A percentile compares a stretch with the other conserved stretches of the same genome.
Conservation (phyloP, 2,113 vertebrate genomes). For the Morone chrysops region DNA sequence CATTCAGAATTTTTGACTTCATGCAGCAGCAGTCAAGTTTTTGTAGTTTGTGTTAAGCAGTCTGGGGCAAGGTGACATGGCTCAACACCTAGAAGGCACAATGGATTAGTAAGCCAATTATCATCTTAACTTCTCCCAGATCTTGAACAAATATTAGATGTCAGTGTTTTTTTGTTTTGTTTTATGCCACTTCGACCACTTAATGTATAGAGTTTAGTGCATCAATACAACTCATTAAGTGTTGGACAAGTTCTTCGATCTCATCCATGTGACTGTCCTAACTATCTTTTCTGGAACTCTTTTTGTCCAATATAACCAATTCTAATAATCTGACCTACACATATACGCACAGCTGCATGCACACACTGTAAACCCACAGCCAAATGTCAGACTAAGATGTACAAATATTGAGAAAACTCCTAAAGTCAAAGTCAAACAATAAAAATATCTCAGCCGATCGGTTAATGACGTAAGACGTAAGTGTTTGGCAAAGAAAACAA, state of each 20-base stretch:
- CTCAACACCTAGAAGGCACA: conserved; percentile 76
- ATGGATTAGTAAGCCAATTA: conserved; percentile 64
- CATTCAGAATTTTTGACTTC: conserved; percentile 26
- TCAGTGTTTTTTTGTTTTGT: not conserved
- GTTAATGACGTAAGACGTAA: conserved; percentile 51
- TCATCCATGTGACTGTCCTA: not conserved
- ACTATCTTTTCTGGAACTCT: not conserved
- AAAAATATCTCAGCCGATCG: not conserved
- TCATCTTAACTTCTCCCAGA: conserved; percentile 39
- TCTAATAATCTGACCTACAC: conserved; percentile 17
- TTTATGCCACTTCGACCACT: conserved; percentile 37
- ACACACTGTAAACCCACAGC: not conserved
- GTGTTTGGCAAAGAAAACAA: conserved; percentile 75
- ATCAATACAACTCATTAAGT: not conserved
- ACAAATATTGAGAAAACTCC: not conserved
- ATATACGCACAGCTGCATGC: conserved; percentile 39
- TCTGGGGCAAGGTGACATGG: conserved; percentile 59
- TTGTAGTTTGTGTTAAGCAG: conserved; percentile 34
- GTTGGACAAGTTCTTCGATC: conserved; percentile 11
- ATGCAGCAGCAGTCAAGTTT: conserved; percentile 50
- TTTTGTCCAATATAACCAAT: not conserved
- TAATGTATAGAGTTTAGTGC: conserved; percentile 19
- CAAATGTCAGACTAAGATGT: conserved; percentile 13
- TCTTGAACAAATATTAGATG: conserved; percentile 20
- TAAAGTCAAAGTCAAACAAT: conserved; percentile 35